Percentiles rank a stretch among this genome's conserved stretches.
These are phyloP conservation scores for Rhingia rostrata DNA, from an alignment of 2,888 invertebrate species.

Conservation along the genomic window DNA sequence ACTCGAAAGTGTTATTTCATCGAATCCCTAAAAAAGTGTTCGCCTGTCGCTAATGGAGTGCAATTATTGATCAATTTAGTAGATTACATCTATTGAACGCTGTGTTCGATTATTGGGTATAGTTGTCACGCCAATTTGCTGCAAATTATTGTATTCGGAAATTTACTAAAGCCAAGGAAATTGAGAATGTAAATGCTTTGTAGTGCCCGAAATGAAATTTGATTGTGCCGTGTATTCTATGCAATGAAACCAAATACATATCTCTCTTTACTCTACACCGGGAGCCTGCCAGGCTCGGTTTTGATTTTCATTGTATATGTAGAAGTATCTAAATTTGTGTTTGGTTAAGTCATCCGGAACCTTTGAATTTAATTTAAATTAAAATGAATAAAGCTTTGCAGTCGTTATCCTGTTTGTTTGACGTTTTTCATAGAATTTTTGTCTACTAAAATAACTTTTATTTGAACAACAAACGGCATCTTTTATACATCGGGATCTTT, in stretches of 20 bases:
- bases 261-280: neutral
- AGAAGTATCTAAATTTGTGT: no score
- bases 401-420: no score
- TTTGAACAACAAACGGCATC: no score
- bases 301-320: neutral
- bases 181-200: neutral
- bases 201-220: neutral
- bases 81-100: conserved; percentile 56
- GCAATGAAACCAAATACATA: conserved; percentile 5
- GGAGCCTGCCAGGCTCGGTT: neutral
- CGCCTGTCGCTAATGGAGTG: conserved; percentile 55
- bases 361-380: no score
- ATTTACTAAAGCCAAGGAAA: conserved; percentile 20
- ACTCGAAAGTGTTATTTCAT: conserved; percentile 48
- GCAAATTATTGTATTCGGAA: conserved; percentile 42
- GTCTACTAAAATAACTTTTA: no score
- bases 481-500: no score
- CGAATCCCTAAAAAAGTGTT: conserved; percentile 49
- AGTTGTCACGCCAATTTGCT: conserved; percentile 56
- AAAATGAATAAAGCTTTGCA: no score
- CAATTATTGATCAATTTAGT: conserved; percentile 66
- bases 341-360: neutral
- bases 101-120: conserved; percentile 38
- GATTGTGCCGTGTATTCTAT: neutral
- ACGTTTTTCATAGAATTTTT: no score